Evolutionary conservation across 1,140 invertebrate genomes (phyloP).

Genomic region (Apolygus lucorum): DNA sequence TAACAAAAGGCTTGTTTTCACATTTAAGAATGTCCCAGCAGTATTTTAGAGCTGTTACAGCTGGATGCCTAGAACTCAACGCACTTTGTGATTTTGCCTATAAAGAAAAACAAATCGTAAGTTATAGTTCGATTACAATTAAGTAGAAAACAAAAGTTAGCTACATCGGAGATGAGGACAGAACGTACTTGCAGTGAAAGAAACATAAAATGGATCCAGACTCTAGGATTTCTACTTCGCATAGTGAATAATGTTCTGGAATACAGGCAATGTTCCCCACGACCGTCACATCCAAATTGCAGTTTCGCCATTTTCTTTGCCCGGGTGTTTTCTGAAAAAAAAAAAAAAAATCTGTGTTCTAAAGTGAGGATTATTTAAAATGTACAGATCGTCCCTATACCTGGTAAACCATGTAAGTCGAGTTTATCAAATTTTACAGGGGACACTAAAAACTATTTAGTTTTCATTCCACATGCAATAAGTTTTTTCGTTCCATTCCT

Average conservation of each 20-base stretch:
- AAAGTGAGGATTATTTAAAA: no score
- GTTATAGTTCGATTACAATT: slow-evolving; percentile 51
- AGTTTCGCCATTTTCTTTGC: slow-evolving; percentile 78
- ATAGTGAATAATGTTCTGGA: slow-evolving; percentile 73
- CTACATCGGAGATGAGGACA: slow-evolving; percentile 20
- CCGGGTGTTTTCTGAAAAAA: slow-evolving; percentile 54
- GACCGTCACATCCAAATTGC: slow-evolving; percentile 79
- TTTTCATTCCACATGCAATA: no score
- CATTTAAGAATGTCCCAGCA: slow-evolving; percentile 89
- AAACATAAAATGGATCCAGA: slow-evolving; percentile 95
- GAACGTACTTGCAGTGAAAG: slow-evolving; percentile 72
- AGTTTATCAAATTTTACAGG: no score
- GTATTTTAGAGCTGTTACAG: slow-evolving; percentile 73
- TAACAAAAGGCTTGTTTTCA: slow-evolving; percentile 81
- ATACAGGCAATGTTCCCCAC: slow-evolving; percentile 83
- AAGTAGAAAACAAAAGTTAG: neutral
- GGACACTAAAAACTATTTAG: no score
- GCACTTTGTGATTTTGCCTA: slow-evolving; percentile 69
- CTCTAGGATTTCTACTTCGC: slow-evolving; percentile 73
- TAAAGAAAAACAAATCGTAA: slow-evolving; percentile 29
- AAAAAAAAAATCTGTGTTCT: neutral
- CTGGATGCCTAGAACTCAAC: slow-evolving; percentile 70
- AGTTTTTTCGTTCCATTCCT: no score
- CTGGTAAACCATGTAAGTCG: no score
- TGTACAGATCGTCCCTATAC: no score